Evolutionary conservation across 2,797 vertebrate species (phyloP).

Genomic region (Cryptoblepharus egeriae): DNA sequence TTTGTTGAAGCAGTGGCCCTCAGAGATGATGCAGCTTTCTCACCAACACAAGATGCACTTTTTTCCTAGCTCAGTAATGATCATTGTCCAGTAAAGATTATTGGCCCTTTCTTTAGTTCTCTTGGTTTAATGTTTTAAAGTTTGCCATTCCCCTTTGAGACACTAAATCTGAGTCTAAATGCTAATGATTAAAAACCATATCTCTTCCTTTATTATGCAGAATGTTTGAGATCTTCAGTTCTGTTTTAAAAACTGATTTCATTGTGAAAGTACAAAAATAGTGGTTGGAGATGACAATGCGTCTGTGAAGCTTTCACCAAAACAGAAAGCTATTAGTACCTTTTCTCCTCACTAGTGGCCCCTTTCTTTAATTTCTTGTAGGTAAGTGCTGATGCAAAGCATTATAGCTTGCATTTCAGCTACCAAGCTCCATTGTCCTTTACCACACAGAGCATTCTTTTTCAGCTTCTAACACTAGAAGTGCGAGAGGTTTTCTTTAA

Average conservation of each 20-base stretch:
- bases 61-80: neutral
- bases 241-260: slow-evolving; percentile 22
- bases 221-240: neutral
- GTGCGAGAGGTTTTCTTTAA: no score
- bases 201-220: neutral
- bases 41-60: neutral
- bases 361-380: slow-evolving; percentile 33
- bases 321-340: neutral
- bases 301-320: neutral
- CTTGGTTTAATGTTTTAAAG: neutral
- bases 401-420: slow-evolving; percentile 16
- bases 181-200: slow-evolving; percentile 12
- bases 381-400: slow-evolving; percentile 23
- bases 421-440: slow-evolving; percentile 29
- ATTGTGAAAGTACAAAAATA: slow-evolving; percentile 17
- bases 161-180: slow-evolving; percentile 2
- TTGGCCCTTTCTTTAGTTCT: neutral
- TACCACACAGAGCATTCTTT: no score
- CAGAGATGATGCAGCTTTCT: neutral
- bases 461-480: no score
- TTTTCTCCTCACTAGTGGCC: neutral
- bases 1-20: neutral
- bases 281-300: neutral
- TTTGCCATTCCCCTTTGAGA: slow-evolving; percentile 7
- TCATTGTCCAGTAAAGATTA: no score